Conservation (phyloP, 2,888 invertebrate species). For the Dryococelus australis region DNA sequence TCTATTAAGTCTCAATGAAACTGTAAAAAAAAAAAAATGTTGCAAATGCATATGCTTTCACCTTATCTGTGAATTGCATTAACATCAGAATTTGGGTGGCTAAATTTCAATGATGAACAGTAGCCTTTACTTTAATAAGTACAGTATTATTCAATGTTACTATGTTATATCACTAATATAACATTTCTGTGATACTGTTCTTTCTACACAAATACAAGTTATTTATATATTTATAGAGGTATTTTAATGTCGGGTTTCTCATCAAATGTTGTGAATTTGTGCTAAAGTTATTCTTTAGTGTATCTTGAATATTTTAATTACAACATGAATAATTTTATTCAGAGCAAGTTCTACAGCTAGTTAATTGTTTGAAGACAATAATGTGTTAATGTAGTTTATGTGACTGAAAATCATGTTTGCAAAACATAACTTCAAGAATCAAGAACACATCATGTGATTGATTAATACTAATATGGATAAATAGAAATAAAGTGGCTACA, state of each 20-base stretch:
- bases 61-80: too few relatives aligned
- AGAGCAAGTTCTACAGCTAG: neutral
- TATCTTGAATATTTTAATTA: neutral
- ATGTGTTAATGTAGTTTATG: neutral
- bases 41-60: too few relatives aligned
- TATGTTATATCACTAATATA: neutral
- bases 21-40: too few relatives aligned
- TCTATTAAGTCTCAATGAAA: too few relatives aligned
- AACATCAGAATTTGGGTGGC: neutral
- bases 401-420: neutral
- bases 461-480: neutral
- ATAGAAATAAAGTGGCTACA: neutral
- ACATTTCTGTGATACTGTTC: neutral
- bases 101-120: neutral
- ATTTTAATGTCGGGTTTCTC: neutral
- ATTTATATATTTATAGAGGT: neutral
- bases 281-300: neutral
- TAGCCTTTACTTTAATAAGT: neutral
- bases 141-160: conserved; percentile 16
- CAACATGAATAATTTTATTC: neutral
- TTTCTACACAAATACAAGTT: neutral
- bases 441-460: neutral
- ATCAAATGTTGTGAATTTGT: neutral
- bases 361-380: neutral
- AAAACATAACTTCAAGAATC: neutral